These are phyloP conservation scores for Cygnus buccinator DNA, from an alignment of 2,113 vertebrate species.

Conservation along the genomic window DNA sequence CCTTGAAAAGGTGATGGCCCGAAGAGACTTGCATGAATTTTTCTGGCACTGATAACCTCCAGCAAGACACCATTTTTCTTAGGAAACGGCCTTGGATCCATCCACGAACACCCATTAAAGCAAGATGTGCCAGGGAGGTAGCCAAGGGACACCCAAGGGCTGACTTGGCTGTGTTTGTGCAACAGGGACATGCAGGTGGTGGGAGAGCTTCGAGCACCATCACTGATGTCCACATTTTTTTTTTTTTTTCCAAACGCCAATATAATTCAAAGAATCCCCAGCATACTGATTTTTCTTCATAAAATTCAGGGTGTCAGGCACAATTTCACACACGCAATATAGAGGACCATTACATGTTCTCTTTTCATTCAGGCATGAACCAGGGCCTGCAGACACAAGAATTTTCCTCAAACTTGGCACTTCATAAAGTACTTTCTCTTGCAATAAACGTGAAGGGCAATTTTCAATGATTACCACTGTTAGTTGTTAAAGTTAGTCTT, in stretches of 20 bases:
- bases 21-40: neutral
- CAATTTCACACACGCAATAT: neutral
- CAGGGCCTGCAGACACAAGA: neutral
- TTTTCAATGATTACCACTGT: neutral
- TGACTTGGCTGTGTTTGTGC: neutral
- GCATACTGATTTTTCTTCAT: neutral
- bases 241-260: neutral
- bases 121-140: neutral
- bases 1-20: neutral
- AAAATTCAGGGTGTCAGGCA: neutral
- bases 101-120: neutral
- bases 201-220: neutral
- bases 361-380: neutral
- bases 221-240: neutral
- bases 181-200: neutral
- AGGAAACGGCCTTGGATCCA: neutral
- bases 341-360: neutral
- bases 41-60: neutral
- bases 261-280: neutral
- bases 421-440: neutral
- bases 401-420: neutral
- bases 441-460: neutral
- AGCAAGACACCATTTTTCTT: neutral
- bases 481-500: neutral
- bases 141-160: fast-evolving